Percentiles rank a stretch among this genome's conserved stretches.
Conservation (phyloP, 2,113 vertebrate species). For the Chaenocephalus aceratus region DNA sequence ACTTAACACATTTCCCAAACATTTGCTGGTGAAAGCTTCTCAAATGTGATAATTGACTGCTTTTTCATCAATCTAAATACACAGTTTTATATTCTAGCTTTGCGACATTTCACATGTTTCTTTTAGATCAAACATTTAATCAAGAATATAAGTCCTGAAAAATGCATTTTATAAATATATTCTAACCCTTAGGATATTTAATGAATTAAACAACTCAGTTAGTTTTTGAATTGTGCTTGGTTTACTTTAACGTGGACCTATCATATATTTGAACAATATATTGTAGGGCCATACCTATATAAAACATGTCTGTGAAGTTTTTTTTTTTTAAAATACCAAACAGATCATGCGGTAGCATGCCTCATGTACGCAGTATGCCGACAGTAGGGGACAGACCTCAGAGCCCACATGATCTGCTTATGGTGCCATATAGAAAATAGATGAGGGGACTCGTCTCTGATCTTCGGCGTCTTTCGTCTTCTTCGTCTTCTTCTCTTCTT, state of each 20-base stretch:
- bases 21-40: not conserved
- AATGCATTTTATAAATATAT: too few species aligned
- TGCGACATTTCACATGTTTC: not conserved
- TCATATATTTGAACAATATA: too few species aligned
- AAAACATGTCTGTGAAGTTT: too few species aligned
- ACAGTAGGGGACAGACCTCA: conserved; percentile 63
- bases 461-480: too few species aligned
- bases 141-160: too few species aligned
- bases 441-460: conserved; percentile 23
- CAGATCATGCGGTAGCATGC: too few species aligned
- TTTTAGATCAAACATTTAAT: too few species aligned
- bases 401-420: conserved; percentile 68
- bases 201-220: too few species aligned
- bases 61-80: not conserved
- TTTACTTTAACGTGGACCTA: not conserved
- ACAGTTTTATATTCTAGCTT: not conserved
- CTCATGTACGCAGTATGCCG: not conserved
- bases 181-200: too few species aligned
- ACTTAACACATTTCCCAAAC: not conserved
- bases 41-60: not conserved
- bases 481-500: too few species aligned
- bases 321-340: too few species aligned
- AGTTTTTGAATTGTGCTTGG: not conserved
- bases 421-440: conserved; percentile 52
- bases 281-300: too few species aligned